phyloP scores from a whole-genome alignment of 1,140 invertebrate species.

The Calosoma granatense region DNA sequence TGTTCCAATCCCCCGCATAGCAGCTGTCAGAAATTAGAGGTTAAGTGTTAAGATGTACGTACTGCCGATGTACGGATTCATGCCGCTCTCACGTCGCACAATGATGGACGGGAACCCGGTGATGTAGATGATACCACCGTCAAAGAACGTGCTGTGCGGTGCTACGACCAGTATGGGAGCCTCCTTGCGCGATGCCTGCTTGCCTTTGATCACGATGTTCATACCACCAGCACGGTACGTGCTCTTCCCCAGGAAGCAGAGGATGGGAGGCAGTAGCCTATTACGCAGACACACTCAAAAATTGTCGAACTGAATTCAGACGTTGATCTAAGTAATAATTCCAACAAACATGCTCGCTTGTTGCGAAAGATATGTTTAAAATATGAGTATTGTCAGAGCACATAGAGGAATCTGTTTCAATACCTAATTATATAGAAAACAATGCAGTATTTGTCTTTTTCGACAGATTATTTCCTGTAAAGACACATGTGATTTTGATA shows the following conservation, averaged over 20 bases:
- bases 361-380: too few relatives aligned
- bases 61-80: conserved; percentile 77
- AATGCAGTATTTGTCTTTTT: too few relatives aligned
- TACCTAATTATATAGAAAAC: too few relatives aligned
- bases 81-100: conserved; percentile 62
- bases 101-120: conserved; percentile 70
- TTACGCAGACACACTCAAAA: conserved; percentile 6
- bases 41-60: too few relatives aligned
- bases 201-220: conserved; percentile 66
- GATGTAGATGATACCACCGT: conserved; percentile 71
- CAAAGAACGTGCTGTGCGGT: conserved; percentile 79
- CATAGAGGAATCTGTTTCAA: too few relatives aligned
- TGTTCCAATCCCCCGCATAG: too few relatives aligned
- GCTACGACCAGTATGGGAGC: conserved; percentile 77
- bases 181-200: conserved; percentile 57
- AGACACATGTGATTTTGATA: too few relatives aligned
- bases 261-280: conserved; percentile 49
- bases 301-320: conserved; percentile 9
- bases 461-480: too few relatives aligned
- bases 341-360: too few relatives aligned
- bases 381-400: too few relatives aligned
- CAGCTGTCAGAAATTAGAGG: too few relatives aligned
- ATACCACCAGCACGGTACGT: conserved; percentile 67
- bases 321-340: too few relatives aligned
- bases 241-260: conserved; percentile 59